phyloP scores from a whole-genome alignment of 2,888 invertebrate genomes.

The Chaetoderma sp. region DNA sequence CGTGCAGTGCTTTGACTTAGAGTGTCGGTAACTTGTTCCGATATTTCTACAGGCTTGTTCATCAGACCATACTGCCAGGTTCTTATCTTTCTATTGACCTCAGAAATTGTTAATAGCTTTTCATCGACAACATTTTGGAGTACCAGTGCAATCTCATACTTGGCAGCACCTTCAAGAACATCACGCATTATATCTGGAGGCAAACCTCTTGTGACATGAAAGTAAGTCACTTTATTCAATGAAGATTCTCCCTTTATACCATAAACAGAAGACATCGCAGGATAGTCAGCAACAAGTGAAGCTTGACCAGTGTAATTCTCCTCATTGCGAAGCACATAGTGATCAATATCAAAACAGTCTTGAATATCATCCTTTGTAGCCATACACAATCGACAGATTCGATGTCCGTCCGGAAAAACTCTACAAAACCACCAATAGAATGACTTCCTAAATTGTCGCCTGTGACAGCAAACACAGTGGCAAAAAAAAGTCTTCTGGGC shows the following conservation, averaged over 20 bases:
- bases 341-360: neutral
- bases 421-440: too few relatives aligned
- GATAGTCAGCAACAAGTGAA: neutral
- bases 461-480: slow-evolving; percentile 4
- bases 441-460: slow-evolving; percentile 2
- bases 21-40: neutral
- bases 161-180: slow-evolving; percentile 14
- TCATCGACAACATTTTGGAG: slow-evolving; percentile 4
- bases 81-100: slow-evolving; percentile 3
- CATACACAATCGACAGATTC: slow-evolving; percentile 16
- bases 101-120: slow-evolving; percentile 1
- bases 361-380: slow-evolving; percentile 7
- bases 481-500: slow-evolving; percentile 14
- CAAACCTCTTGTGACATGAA: slow-evolving; percentile 1
- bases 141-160: slow-evolving; percentile 5
- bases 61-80: slow-evolving; percentile 15
- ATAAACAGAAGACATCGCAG: neutral
- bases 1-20: slow-evolving; percentile 8
- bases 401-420: neutral
- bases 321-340: neutral
- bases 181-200: slow-evolving; percentile 23
- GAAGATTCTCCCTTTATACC: slow-evolving; percentile 11
- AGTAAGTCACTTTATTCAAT: slow-evolving; percentile 9
- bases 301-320: neutral
- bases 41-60: neutral